Evolutionary conservation across 2,797 vertebrate species (phyloP), one percentile per base, ranked within the genome.

Genomic region (Lepidocolaptes lacrymiger): DNA sequence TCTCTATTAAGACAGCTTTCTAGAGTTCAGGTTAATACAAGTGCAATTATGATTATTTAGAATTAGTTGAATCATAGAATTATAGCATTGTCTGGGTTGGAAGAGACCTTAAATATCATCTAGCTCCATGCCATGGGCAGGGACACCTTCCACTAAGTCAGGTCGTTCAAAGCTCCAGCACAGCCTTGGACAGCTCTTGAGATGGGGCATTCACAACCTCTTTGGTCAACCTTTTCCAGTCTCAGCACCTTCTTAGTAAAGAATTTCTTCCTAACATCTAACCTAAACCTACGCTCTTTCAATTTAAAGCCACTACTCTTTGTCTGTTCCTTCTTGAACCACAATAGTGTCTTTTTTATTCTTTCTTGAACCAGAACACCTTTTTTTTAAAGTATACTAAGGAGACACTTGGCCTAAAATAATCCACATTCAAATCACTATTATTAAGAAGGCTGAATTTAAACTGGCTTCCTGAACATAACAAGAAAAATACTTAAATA

Each of bases 141-240:
- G 22, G 26, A 59, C 9, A 41, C 34, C 51, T 78, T 48, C 8
- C 8, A 23, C 8, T 18, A 30, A 24, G 71, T 9, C 14, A 51
- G 14, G n/a, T 26, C n/a, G 14, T 34, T 52, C 26, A 52, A 52
- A 78, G 24, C 3, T 28, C 12, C 18, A 52, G 12, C 14, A 37
- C 36, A 13, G 12, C 7, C 30, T 30, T 72, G 34, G 41, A 10
- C 21, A 32, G 3, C 51, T 64, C 30, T 59, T 41, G 44, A 39
- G 7, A 36, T 27, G 22, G 11, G 3, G 3, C 4, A 28, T 41
- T 46, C 44, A n/a, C 0, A 0, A 14, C 13, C 22, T 32, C 30
- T 23, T 46, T 72, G 15, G 11, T 59, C 39, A 72, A 13, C 13
- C 5, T 66, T 4, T 48, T 48, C 9, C 19, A 41, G 15, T 36